Percentiles rank a stretch among this genome's conserved stretches.
These are phyloP conservation scores for Achlya flavicornis DNA, from an alignment of 2,888 invertebrate species.

Conservation along the genomic window DNA sequence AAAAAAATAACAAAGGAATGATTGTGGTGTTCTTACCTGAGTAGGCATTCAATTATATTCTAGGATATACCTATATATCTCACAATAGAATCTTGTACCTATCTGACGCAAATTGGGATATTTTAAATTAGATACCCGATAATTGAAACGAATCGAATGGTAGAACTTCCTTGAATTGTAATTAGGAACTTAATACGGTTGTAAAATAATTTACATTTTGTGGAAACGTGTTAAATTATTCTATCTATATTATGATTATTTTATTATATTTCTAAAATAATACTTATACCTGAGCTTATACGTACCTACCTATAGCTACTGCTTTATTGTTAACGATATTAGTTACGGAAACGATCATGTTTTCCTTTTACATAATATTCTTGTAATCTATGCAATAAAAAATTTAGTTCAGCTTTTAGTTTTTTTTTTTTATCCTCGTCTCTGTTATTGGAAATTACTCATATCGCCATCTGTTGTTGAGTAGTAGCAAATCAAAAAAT, in stretches of 20 bases:
- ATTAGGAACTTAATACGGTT: too few relatives aligned
- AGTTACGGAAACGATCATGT: too few relatives aligned
- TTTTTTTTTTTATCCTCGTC: neutral
- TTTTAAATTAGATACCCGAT: neutral
- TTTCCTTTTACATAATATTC: neutral
- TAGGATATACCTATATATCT: neutral
- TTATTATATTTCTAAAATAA: too few relatives aligned
- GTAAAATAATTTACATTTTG: too few relatives aligned
- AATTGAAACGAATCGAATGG: neutral
- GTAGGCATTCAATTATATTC: neutral
- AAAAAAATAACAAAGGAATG: neutral
- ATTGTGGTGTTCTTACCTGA: neutral
- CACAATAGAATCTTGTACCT: neutral
- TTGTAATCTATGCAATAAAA: neutral
- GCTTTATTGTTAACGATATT: too few relatives aligned
- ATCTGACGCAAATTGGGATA: neutral
- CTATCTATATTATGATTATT: too few relatives aligned
- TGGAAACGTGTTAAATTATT: too few relatives aligned
- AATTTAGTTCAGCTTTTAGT: too few relatives aligned
- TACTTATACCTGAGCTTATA: too few relatives aligned
- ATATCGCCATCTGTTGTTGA: neutral
- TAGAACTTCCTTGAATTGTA: neutral
- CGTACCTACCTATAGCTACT: too few relatives aligned
- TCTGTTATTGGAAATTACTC: neutral
- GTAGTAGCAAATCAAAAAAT: neutral